These are phyloP conservation scores for Catharus fuscescens DNA, from an alignment of 2,113 vertebrate genomes.

Conservation along the genomic window DNA sequence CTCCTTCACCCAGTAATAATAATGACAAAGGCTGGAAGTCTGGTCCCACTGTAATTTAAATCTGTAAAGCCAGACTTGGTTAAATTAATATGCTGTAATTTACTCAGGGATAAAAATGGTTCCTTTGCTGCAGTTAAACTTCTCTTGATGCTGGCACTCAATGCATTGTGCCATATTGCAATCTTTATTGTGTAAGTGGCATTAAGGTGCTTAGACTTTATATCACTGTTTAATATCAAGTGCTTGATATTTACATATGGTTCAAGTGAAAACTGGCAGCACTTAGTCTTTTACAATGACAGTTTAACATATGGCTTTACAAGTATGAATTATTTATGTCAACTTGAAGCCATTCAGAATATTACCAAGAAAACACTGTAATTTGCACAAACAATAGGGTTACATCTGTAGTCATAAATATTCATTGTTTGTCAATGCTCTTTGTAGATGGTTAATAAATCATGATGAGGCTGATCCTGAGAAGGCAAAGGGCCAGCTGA, in stretches of 20 bases:
- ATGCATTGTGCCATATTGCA: neutral
- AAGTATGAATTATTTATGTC: constrained; percentile 65
- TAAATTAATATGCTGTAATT: neutral
- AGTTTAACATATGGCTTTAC: constrained; percentile 59
- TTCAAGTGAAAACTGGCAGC: constrained; percentile 41
- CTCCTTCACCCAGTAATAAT: neutral
- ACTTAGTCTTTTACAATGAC: constrained; percentile 20
- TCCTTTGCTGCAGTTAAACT: neutral
- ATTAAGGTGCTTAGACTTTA: constrained; percentile 17
- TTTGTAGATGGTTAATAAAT: constrained; percentile 48
- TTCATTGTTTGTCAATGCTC: constrained; percentile 28
- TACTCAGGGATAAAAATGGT: neutral
- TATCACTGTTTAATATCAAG: constrained; percentile 35
- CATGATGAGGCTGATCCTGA: neutral
- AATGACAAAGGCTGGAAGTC: neutral
- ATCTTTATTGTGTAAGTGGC: neutral
- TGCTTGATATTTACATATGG: constrained; percentile 44
- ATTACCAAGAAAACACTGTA: constrained; percentile 37
- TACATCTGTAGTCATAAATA: constrained; percentile 66
- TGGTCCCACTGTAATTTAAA: neutral
- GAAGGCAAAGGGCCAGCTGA: neutral
- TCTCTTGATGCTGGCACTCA: neutral
- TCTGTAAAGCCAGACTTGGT: neutral
- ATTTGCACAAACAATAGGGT: constrained; percentile 51
- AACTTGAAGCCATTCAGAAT: constrained; percentile 46